These are phyloP conservation scores for Ancistrus triradiatus DNA, from an alignment of 2,113 vertebrate species.

Conservation along the genomic window DNA sequence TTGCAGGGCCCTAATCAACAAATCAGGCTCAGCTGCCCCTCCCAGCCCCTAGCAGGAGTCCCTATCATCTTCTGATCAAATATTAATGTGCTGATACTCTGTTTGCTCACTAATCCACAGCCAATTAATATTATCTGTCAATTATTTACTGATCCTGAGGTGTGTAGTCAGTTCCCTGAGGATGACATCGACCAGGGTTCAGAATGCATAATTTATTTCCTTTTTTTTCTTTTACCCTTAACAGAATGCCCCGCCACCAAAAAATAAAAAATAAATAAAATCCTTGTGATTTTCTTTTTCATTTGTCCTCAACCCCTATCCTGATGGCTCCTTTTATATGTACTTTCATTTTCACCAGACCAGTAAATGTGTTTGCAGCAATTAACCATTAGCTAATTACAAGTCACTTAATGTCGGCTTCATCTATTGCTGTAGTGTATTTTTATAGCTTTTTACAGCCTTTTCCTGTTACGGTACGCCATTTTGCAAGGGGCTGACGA, in stretches of 20 bases:
- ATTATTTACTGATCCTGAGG: slow-evolving; percentile 99
- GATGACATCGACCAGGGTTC: slow-evolving; percentile 97
- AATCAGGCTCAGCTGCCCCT: slow-evolving; percentile 95
- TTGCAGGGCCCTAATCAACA: slow-evolving; percentile 84
- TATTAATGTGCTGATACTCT: slow-evolving; percentile 99
- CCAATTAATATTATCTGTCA: slow-evolving; percentile 99
- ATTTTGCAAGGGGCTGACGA: no score
- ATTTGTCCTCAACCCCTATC: slow-evolving; percentile 41
- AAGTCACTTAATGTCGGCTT: no score
- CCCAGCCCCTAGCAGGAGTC: slow-evolving; percentile 93
- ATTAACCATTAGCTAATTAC: no score
- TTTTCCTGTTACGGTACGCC: no score
- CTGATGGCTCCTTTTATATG: slow-evolving; percentile 45
- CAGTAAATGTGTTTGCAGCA: no score
- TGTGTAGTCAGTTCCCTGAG: slow-evolving; percentile 95
- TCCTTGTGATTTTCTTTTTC: slow-evolving; percentile 46
- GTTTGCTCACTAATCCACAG: slow-evolving; percentile 99
- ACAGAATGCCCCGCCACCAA: slow-evolving; percentile 13
- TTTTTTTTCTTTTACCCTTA: slow-evolving; percentile 39
- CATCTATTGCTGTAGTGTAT: no score
- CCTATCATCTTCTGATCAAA: slow-evolving; percentile 99
- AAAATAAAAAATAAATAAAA: no score
- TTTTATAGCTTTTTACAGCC: no score
- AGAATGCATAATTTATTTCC: slow-evolving; percentile 98
- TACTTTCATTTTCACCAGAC: no score